Percentiles rank a stretch among this genome's conserved stretches.
These are phyloP conservation scores for Hydrophis major DNA, from an alignment of 2,797 vertebrate genomes.

Conservation along the genomic window DNA sequence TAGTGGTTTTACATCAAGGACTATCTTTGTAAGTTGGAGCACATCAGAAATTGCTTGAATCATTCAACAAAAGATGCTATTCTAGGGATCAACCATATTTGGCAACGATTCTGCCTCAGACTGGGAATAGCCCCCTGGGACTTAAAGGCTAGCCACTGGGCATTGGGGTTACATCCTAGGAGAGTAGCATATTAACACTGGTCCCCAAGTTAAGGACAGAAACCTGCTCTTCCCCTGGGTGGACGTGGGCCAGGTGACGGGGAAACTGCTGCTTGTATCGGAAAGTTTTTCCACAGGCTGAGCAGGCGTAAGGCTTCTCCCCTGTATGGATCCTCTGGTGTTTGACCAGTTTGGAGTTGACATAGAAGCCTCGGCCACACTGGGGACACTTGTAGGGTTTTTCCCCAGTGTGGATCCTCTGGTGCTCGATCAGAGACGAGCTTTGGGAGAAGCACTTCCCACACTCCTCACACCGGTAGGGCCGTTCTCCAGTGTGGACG, in stretches of 20 bases:
- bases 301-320: constrained; percentile 31
- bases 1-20: neutral
- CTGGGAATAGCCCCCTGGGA: neutral
- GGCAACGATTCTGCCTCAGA: neutral
- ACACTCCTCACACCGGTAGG: constrained; percentile 26
- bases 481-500: constrained; percentile 35
- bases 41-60: neutral
- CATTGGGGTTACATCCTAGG: neutral
- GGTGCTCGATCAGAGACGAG: constrained; percentile 31
- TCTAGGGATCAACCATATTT: neutral
- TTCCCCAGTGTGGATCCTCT: constrained; percentile 27
- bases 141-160: neutral
- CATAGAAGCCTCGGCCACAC: constrained; percentile 35
- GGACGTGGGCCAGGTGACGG: constrained; percentile 26
- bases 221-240: constrained; percentile 23
- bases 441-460: constrained; percentile 36
- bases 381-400: constrained; percentile 35
- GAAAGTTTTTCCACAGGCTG: constrained; percentile 35
- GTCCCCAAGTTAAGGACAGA: constrained; percentile 26
- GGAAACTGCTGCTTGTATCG: constrained; percentile 50
- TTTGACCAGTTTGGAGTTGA: constrained; percentile 40
- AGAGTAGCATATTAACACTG: constrained; percentile 20
- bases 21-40: neutral
- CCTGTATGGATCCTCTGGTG: constrained; percentile 37
- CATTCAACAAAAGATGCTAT: neutral